Conservation (phyloP, 2,888 invertebrate species). For the Hoplodrina blanda region DNA sequence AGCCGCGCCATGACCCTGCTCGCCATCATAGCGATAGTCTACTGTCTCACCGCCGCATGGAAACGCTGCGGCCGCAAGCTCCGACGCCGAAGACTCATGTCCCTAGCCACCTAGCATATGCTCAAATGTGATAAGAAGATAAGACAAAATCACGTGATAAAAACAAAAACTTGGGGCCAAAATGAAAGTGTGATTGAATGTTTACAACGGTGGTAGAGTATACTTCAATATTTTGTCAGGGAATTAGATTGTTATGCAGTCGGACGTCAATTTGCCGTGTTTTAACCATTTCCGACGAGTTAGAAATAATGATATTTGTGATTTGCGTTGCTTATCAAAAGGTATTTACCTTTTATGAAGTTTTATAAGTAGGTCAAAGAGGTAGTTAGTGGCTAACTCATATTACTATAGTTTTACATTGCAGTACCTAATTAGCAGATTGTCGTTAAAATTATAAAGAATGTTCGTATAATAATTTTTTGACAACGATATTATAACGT, state of each 20-base stretch:
- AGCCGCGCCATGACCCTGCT: conserved; percentile 73
- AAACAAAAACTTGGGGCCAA: conserved; percentile 55
- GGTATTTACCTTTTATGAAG: background rate
- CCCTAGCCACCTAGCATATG: conserved; percentile 81
- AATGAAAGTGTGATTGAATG: conserved; percentile 40
- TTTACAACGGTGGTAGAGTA: conserved; percentile 23
- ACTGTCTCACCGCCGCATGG: conserved; percentile 76
- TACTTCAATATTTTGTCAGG: conserved; percentile 15
- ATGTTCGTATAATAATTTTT: conserved; percentile 11
- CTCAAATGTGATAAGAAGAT: conserved; percentile 45
- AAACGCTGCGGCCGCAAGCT: conserved; percentile 81
- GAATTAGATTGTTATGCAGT: conserved; percentile 5
- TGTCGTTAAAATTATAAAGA: conserved; percentile 2
- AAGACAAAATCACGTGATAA: conserved; percentile 42
- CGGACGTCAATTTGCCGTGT: background rate
- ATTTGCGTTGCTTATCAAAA: conserved; percentile 1
- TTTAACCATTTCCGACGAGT: background rate
- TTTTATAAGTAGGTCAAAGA: conserved; percentile 18
- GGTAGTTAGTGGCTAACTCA: conserved; percentile 4
- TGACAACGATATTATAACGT: conserved; percentile 4
- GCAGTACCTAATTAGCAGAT: conserved; percentile 7
- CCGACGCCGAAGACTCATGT: conserved; percentile 78
- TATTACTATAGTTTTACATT: background rate
- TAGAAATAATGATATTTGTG: background rate
- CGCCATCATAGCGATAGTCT: conserved; percentile 71